Evolutionary conservation across 2,888 invertebrate genomes (phyloP).

Genomic region (Atherix ibis): DNA sequence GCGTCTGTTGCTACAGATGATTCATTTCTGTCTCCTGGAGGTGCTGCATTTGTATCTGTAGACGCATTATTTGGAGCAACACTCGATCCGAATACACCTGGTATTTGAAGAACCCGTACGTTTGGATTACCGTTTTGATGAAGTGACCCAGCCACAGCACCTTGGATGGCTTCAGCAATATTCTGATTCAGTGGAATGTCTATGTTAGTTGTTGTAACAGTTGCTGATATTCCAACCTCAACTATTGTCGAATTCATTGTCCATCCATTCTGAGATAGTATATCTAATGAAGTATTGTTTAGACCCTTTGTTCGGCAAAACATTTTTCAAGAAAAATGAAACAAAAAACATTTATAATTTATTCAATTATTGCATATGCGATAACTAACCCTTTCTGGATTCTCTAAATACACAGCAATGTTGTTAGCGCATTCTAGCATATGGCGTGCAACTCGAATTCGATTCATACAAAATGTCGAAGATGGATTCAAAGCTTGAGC

Average conservation of each 20-base stretch:
- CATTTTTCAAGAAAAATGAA: slow-evolving; percentile 1
- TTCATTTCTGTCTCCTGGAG: slow-evolving; percentile 10
- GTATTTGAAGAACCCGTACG: slow-evolving; percentile 28
- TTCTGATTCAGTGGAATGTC: slow-evolving; percentile 29
- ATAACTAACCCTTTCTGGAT: slow-evolving; percentile 24
- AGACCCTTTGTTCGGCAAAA: slow-evolving; percentile 19
- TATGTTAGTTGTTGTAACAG: slow-evolving; percentile 13
- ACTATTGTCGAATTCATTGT: slow-evolving; percentile 34
- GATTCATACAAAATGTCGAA: slow-evolving; percentile 32
- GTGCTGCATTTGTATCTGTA: slow-evolving; percentile 6
- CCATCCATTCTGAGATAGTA: slow-evolving; percentile 32
- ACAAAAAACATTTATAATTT: background rate
- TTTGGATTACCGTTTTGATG: slow-evolving; percentile 27
- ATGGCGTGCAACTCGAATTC: slow-evolving; percentile 32
- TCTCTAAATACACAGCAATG: slow-evolving; percentile 31
- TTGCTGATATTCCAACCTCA: slow-evolving; percentile 31
- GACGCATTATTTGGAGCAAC: slow-evolving; percentile 12
- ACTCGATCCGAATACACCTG: slow-evolving; percentile 23
- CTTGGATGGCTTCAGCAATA: slow-evolving; percentile 30
- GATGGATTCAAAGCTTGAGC: slow-evolving; percentile 28
- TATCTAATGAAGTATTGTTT: slow-evolving; percentile 30
- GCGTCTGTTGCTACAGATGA: slow-evolving; percentile 10
- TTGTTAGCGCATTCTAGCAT: slow-evolving; percentile 33
- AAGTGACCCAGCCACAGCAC: slow-evolving; percentile 30
- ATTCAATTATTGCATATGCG: slow-evolving; percentile 1